Evolutionary conservation across 2,797 vertebrate species (phyloP).

Genomic region (Neoniphon sammara): DNA sequence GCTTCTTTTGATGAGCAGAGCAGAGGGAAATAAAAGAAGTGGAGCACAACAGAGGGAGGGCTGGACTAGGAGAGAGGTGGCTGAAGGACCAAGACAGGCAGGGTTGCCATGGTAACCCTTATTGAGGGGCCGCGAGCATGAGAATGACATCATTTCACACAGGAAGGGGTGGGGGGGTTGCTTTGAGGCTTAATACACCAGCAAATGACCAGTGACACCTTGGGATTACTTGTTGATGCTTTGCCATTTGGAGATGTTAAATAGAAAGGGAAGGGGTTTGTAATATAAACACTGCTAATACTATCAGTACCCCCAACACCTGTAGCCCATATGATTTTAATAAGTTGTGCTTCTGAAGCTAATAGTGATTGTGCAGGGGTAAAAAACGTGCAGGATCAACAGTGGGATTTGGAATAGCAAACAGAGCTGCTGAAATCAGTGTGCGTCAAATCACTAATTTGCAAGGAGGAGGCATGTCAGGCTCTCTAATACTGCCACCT

Average conservation of each 20-base stretch:
- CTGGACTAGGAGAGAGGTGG: conserved; percentile 44
- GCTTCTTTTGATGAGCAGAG: conserved; percentile 58
- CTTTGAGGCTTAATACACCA: not conserved
- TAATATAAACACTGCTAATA: not conserved
- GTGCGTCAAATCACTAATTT: conserved; percentile 3
- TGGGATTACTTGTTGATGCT: conserved; percentile 7
- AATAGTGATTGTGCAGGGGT: not conserved
- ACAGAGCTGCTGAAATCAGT: not conserved
- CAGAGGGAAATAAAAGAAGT: conserved; percentile 52
- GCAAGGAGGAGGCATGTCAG: not conserved
- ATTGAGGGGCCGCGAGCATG: conserved; percentile 43
- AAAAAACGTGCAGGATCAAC: not conserved
- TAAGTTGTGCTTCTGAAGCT: not conserved
- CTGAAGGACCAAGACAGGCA: conserved; percentile 54
- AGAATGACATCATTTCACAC: conserved; percentile 64
- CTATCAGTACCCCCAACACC: not conserved
- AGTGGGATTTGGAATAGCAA: not conserved
- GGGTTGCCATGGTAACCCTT: conserved; percentile 79
- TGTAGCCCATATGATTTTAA: not conserved
- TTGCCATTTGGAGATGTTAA: not conserved
- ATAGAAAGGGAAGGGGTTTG: no score
- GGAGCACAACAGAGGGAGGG: conserved; percentile 48
- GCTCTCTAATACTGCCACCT: conserved; percentile 67
- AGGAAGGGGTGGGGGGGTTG: not conserved
- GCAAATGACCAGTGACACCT: not conserved